Base-by-base conservation (phyloP, 2,797 vertebrate genomes). In the Tadarida brasiliensis region DNA sequence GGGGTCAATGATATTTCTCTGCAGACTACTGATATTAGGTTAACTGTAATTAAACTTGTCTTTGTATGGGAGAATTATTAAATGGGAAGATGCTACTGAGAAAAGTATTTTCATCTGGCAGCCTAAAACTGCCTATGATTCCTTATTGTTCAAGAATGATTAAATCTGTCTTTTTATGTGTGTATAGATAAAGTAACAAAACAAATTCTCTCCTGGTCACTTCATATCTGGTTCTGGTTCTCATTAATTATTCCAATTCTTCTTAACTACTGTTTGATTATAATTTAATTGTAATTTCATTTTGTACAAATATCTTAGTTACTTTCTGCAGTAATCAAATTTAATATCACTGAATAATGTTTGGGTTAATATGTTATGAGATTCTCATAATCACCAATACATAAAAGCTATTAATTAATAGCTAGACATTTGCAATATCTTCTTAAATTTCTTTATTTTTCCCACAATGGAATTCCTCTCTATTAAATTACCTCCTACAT, bases 41-140 rank as follows among this genome's bases (percentile, higher is more conserved):
- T 95, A 96, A 92, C 17, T 74, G 35, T 96, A 92, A 94, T 91
- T 49, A 93, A 94, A 92, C 11, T 51, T 93, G 87, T 94, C 59
- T 80, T 94, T 83, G 83, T 65, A 54, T 83, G 19, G 24, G 47
- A 96, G 71, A 92, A 86, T 86, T 87, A 97, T 95, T 94, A 94
- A 96, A 74, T 88, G 44, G 49, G 20, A 94, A 89, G 28, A 57
- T 51, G 22, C 78, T 80, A 73, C 78, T 84, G 65, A 74, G 63
- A 51, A 95, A 93, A 49, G 19, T 4, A 92, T 74, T 70, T 77
- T 67, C 54, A 22, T 70, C 65, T 56, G 28, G 16, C 59, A 68
- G 44, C 77, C 12, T 92, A 94, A 96, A 77, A 68, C 24, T 77
- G 61, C 77, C 11, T 3, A 28, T 67, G 26, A 30, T 39, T 76